Conservation (phyloP, 2,888 invertebrate species). For the Leptothorax acervorum region DNA sequence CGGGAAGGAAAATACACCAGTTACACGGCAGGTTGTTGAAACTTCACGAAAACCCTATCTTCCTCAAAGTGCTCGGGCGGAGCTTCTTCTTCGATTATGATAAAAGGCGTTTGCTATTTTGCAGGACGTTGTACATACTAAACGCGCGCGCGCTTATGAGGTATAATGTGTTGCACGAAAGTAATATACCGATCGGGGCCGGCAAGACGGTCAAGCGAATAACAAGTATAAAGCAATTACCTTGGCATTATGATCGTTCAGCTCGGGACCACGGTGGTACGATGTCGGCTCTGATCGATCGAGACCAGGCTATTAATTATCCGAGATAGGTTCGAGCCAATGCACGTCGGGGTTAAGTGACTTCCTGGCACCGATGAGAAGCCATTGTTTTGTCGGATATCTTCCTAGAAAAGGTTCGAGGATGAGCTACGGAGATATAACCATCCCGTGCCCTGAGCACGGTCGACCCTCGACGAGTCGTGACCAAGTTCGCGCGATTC, state of each 20-base stretch:
- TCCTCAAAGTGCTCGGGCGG: neutral
- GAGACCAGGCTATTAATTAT: constrained; percentile 81
- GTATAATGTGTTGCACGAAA: constrained; percentile 69
- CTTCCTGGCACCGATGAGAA: constrained; percentile 71
- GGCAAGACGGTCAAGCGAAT: constrained; percentile 62
- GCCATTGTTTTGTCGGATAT: constrained; percentile 71
- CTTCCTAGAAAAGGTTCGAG: constrained; percentile 56
- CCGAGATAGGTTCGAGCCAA: constrained; percentile 77
- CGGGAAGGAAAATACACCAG: constrained; percentile 13
- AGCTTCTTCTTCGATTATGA: constrained; percentile 18
- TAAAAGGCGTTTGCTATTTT: constrained; percentile 34
- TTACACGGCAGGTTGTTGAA: constrained; percentile 40
- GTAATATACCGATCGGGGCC: constrained; percentile 49
- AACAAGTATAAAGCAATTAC: constrained; percentile 79
- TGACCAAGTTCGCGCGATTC: constrained; percentile 68
- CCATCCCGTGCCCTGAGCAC: constrained; percentile 52
- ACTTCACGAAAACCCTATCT: constrained; percentile 26
- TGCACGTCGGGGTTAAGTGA: constrained; percentile 74
- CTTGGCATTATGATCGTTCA: constrained; percentile 72
- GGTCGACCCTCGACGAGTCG: constrained; percentile 64
- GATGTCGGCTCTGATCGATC: constrained; percentile 74
- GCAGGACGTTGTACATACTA: neutral
- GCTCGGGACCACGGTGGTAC: constrained; percentile 64
- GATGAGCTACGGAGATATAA: constrained; percentile 65
- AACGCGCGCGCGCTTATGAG: constrained; percentile 54